These are phyloP conservation scores for Anas capensis DNA, from an alignment of 2,797 vertebrate species.

Conservation along the genomic window DNA sequence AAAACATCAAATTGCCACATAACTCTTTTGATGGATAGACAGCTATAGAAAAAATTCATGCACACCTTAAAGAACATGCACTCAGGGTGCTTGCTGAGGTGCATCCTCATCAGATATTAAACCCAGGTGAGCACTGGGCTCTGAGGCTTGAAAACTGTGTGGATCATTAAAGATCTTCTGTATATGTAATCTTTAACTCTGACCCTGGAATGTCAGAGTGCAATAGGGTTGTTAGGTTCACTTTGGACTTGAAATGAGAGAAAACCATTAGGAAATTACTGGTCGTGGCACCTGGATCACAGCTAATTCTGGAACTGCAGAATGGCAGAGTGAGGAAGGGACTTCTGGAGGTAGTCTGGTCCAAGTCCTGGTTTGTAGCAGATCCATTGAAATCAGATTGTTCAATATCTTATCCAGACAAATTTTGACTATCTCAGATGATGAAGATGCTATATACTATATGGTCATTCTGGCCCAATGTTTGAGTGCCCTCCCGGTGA, in stretches of 20 bases:
- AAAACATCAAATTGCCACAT: constrained; percentile 62
- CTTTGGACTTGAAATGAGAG: neutral
- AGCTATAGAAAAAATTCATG: neutral
- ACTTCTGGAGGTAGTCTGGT: neutral
- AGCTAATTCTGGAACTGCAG: neutral
- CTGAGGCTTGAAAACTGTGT: neutral
- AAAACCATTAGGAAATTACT: neutral
- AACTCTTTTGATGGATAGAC: neutral
- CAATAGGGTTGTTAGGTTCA: neutral
- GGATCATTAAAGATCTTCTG: neutral
- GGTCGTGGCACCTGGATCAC: neutral
- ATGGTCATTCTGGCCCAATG: neutral
- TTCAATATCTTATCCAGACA: neutral
- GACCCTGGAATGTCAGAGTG: neutral
- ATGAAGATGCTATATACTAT: neutral
- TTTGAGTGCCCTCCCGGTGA: neutral
- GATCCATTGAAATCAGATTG: neutral
- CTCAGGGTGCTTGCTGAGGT: neutral
- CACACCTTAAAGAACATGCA: neutral
- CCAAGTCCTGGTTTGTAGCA: neutral
- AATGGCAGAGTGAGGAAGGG: neutral
- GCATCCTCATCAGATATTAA: neutral
- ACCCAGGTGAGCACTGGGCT: neutral
- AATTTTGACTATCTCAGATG: neutral
- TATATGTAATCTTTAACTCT: neutral